Evolutionary conservation across 2,113 vertebrate species (phyloP), one percentile per base, ranked within the genome.

Genomic region (Copsychus sechellarum): DNA sequence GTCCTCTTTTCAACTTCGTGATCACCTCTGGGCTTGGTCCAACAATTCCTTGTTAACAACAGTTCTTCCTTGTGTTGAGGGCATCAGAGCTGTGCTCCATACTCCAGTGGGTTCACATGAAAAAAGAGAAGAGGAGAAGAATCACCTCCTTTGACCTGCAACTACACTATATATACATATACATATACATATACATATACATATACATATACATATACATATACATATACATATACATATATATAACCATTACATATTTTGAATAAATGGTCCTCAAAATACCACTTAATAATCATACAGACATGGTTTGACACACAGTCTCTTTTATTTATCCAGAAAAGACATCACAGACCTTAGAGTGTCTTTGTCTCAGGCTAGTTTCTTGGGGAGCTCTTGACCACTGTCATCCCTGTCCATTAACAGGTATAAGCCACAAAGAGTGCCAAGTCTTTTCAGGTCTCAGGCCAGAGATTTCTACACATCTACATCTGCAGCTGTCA

Each of bases 1-100:
- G 8, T 31, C 16, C 29, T 48, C 34, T 71, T 70, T n/a, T 47
- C 48, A 40, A 24, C 5, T 6, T 48, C 1, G 1, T 34, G 29
- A 18, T 14, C 0, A 0, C 12, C 28, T 36, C 5, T n/a, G 28
- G 24, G 11, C 11, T 56, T 71, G 29, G 11, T 71, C 31, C 51
- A 76, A 18, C 6, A 4, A 6, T 31, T 76, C 17, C 42, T 22
- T 5, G 14, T 31, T 14, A 48, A 40, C 47, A 48, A 14, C 13
- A 50, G 48, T 25, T 50, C 50, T 34, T 62, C 40, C 8, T 31
- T 42, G 10, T 25, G 11, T 6, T 48, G 29, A 8, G 29, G 7
- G 2, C 21, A 40, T 11, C n/a, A 42, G 29, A 71, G 31, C 40
- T 29, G 48, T 13, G 4, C 11, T 47, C 40, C 8, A 3, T 16